Conservation (phyloP, 2,797 vertebrate genomes). For the Pipistrellus pygmaeus region DNA sequence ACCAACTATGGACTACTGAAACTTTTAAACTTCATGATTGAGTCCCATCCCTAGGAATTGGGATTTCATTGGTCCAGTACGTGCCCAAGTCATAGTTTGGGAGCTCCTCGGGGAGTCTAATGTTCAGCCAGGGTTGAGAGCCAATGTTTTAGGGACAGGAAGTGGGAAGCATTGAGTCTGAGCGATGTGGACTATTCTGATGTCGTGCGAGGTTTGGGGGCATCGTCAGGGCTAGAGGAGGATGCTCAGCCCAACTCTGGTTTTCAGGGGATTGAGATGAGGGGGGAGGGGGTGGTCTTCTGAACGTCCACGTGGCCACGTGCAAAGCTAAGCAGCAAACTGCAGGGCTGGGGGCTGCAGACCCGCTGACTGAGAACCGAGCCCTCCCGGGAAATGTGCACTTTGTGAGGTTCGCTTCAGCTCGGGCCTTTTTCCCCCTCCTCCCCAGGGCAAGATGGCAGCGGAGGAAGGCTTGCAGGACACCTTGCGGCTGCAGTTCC, state of each 20-base stretch:
- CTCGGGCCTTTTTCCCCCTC: neutral
- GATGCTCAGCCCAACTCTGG: neutral
- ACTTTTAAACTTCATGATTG: neutral
- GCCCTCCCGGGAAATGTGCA: neutral
- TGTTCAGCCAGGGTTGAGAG: neutral
- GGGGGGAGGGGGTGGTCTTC: neutral
- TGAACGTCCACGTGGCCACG: neutral
- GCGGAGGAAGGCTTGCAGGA: conserved; percentile 82
- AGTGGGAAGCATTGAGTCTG: neutral
- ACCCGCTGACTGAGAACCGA: neutral
- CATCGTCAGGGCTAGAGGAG: neutral
- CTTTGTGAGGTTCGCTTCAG: neutral
- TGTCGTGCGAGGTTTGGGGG: neutral
- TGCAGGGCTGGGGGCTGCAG: neutral
- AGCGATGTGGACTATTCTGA: neutral
- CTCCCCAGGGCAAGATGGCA: conserved; percentile 88
- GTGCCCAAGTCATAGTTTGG: neutral
- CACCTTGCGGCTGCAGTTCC: conserved; percentile 91
- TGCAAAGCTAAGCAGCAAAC: neutral
- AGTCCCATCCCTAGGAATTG: neutral
- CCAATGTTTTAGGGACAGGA: neutral
- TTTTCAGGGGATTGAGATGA: neutral
- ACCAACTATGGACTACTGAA: neutral
- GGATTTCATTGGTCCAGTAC: neutral
- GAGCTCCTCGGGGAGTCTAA: neutral